Percentiles rank a stretch among this genome's conserved stretches.
phyloP scores from a whole-genome alignment of 2,888 invertebrate species.

The Scaptomyza parva region DNA sequence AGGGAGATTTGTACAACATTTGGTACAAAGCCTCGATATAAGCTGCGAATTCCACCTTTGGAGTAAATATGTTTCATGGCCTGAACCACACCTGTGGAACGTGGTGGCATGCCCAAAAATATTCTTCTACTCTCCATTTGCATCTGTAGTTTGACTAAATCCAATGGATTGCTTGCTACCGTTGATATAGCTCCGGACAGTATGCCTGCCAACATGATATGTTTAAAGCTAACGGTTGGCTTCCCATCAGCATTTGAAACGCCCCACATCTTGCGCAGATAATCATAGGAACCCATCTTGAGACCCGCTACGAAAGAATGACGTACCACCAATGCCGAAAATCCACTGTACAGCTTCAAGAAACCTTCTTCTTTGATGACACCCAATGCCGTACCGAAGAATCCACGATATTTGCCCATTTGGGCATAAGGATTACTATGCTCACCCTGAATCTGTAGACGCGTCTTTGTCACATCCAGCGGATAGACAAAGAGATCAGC shows the following conservation, averaged over 20 bases:
- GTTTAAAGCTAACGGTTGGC: background rate
- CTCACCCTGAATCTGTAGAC: slow-evolving; percentile 9
- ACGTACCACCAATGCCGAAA: background rate
- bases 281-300: background rate
- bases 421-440: background rate
- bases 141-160: slow-evolving; percentile 3
- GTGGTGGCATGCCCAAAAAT: background rate
- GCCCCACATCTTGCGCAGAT: background rate
- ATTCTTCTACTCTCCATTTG: slow-evolving; percentile 2
- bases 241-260: background rate
- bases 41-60: background rate
- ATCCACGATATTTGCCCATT: background rate
- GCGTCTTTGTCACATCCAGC: slow-evolving; percentile 11
- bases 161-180: slow-evolving; percentile 2
- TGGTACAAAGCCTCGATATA: background rate
- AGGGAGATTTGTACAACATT: background rate
- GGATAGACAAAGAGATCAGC: slow-evolving; percentile 7
- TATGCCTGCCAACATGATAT: background rate
- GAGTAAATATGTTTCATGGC: background rate
- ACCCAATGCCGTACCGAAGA: background rate
- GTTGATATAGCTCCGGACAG: background rate
- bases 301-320: background rate
- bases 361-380: background rate
- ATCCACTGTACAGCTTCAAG: background rate
- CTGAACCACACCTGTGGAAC: background rate